phyloP scores from a whole-genome alignment of 2,888 invertebrate species.

The Drosophila imparisetae region DNA sequence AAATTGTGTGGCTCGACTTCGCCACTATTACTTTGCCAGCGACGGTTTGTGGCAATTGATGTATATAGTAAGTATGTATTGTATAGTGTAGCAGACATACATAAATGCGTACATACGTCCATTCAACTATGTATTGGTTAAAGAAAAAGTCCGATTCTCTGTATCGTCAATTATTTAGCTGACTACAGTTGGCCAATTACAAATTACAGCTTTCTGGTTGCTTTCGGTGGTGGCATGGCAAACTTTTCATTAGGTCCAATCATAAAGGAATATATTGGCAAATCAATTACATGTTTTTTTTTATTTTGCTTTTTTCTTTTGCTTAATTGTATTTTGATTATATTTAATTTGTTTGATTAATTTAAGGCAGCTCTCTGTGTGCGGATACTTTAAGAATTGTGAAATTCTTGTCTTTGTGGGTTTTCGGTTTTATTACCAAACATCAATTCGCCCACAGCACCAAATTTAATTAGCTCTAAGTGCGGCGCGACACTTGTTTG shows the following conservation, averaged over 20 bases:
- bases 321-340: constrained; percentile 35
- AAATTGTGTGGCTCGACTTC: constrained; percentile 61
- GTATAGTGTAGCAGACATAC: not conserved
- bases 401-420: constrained; percentile 28
- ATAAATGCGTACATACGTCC: constrained; percentile 4
- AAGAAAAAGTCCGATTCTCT: constrained; percentile 17
- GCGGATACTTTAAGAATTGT: constrained; percentile 14
- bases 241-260: constrained; percentile 41
- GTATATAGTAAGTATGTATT: constrained; percentile 33
- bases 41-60: constrained; percentile 61
- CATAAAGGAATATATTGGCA: constrained; percentile 61
- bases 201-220: constrained; percentile 59
- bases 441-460: constrained; percentile 46
- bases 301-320: constrained; percentile 21
- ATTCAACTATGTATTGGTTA: constrained; percentile 9
- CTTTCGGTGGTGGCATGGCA: constrained; percentile 1
- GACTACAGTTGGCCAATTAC: constrained; percentile 64
- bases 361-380: constrained; percentile 35
- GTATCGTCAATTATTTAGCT: constrained; percentile 69
- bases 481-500: constrained; percentile 39
- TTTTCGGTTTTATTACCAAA: constrained; percentile 38
- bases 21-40: constrained; percentile 54
- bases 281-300: constrained; percentile 66
- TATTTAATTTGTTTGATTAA: constrained; percentile 53
- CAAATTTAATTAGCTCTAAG: constrained; percentile 75